Percentiles rank a stretch among this genome's conserved stretches.
These are phyloP conservation scores for Anagyrus pseudococci DNA, from an alignment of 2,888 invertebrate species.

Conservation along the genomic window DNA sequence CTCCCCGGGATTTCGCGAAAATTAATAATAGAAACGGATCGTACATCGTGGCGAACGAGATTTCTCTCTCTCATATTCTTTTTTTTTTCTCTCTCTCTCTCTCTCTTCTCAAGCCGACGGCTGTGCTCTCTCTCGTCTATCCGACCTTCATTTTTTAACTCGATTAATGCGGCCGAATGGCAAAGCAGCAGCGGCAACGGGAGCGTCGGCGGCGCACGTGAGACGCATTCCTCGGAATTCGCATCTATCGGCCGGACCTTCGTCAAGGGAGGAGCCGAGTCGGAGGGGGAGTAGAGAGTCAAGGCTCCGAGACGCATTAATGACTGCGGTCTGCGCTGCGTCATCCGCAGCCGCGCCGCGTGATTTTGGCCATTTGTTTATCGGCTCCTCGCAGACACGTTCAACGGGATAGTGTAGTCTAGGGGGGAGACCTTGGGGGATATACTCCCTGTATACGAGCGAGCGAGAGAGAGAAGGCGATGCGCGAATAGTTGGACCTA, in stretches of 20 bases:
- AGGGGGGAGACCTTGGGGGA: background rate
- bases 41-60: too few relatives aligned
- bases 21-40: too few relatives aligned
- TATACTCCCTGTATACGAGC: too few relatives aligned
- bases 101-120: background rate
- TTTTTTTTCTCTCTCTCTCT: background rate
- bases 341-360: conserved; percentile 6
- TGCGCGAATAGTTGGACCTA: background rate
- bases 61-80: too few relatives aligned
- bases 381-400: conserved; percentile 2
- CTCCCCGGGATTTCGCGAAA: too few relatives aligned
- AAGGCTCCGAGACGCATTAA: conserved; percentile 31
- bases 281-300: conserved; percentile 1
- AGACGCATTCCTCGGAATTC: conserved; percentile 30
- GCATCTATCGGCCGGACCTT: conserved; percentile 51
- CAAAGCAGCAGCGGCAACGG: too few relatives aligned
- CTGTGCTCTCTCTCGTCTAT: conserved; percentile 1
- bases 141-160: conserved; percentile 9
- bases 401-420: background rate
- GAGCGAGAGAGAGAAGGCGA: background rate
- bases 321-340: conserved; percentile 23
- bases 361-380: conserved; percentile 26
- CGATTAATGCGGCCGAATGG: too few relatives aligned
- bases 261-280: conserved; percentile 54
- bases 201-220: too few relatives aligned